These are phyloP conservation scores for Hydrolagus affinis DNA, from an alignment of 2,113 vertebrate genomes.

Conservation along the genomic window DNA sequence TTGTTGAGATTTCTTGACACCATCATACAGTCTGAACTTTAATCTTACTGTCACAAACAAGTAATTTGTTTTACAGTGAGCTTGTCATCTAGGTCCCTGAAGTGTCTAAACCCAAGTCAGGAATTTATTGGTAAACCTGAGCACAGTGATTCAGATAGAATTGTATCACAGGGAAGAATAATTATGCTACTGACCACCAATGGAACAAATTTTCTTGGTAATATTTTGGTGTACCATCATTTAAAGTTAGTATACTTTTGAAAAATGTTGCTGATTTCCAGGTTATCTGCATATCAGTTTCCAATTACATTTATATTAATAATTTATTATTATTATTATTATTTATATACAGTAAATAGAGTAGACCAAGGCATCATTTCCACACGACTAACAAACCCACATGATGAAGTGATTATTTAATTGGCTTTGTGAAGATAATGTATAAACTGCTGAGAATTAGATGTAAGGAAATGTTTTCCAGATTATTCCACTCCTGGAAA, in stretches of 20 bases:
- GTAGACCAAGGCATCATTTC: not conserved
- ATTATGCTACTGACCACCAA: conserved; percentile 1
- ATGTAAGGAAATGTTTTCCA: not conserved
- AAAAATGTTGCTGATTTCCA: not conserved
- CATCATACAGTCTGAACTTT: too few species aligned
- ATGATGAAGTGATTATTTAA: not conserved
- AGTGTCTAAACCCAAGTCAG: not conserved
- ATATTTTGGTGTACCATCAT: not conserved
- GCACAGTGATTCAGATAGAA: not conserved
- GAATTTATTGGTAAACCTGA: not conserved
- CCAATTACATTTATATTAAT: not conserved
- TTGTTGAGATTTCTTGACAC: too few species aligned
- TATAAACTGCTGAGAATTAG: not conserved
- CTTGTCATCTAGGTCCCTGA: not conserved
- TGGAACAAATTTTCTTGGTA: not conserved
- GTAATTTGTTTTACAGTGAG: not conserved
- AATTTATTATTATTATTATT: too few species aligned
- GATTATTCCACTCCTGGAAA: not conserved
- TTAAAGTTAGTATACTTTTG: not conserved
- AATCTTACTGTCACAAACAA: too few species aligned
- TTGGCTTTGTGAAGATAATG: not conserved
- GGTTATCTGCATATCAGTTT: not conserved
- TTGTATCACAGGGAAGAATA: not conserved
- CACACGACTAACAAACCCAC: not conserved
- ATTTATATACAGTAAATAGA: too few species aligned